Conservation (phyloP, 2,797 vertebrate genomes). For the Hypotaenidia philippensis region DNA sequence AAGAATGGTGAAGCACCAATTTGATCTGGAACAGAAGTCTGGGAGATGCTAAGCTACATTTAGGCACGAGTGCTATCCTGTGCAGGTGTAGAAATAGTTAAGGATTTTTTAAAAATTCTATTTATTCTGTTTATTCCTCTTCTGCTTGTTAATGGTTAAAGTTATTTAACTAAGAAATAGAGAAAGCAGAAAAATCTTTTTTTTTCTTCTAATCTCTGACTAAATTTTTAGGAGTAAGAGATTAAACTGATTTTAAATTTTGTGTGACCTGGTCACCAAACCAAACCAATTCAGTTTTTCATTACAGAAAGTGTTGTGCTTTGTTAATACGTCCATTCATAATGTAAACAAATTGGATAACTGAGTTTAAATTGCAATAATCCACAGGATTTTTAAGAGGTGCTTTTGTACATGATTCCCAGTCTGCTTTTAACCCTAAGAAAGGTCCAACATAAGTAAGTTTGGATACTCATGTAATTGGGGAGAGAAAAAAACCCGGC, state of each 20-base stretch:
- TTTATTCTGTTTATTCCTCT: background rate
- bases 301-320: background rate
- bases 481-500: too few relatives aligned
- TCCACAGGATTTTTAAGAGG: background rate
- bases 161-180: background rate
- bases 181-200: background rate
- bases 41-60: background rate
- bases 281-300: background rate
- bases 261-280: background rate
- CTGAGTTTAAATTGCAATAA: background rate
- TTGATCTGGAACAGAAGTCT: background rate
- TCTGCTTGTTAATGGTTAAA: background rate
- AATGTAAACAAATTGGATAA: background rate
- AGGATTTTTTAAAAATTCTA: background rate
- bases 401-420: background rate
- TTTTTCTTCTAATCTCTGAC: background rate
- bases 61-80: background rate
- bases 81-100: background rate
- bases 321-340: background rate
- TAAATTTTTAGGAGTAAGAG: background rate
- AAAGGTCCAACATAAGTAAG: background rate
- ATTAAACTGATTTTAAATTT: background rate
- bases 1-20: background rate
- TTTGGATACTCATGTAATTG: background rate
- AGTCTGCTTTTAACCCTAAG: rapidly evolving